Evolutionary conservation across 1,140 invertebrate species (phyloP).

Genomic region (Paraescarpia echinospica): DNA sequence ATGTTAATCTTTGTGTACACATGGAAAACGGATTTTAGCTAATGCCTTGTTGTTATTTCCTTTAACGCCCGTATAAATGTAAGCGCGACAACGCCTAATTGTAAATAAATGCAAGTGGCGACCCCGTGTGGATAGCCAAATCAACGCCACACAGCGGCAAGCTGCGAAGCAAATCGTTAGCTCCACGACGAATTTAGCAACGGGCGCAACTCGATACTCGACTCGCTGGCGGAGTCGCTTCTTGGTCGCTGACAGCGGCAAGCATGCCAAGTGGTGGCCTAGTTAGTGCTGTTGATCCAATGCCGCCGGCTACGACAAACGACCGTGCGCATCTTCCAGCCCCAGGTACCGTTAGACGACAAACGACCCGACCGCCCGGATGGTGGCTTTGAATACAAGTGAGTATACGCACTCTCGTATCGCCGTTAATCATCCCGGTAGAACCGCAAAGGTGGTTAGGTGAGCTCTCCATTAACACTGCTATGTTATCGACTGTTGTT

Average conservation of each 20-base stretch:
- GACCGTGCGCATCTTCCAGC: background rate
- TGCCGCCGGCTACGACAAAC: background rate
- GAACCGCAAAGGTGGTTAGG: background rate
- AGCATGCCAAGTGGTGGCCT: background rate
- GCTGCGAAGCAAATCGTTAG: background rate
- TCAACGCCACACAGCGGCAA: background rate
- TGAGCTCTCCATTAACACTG: too few relatives aligned
- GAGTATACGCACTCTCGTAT: background rate
- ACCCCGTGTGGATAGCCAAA: background rate
- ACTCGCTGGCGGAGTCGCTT: background rate
- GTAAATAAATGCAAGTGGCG: background rate
- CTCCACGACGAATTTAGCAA: background rate
- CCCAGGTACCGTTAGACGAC: background rate
- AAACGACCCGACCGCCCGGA: background rate
- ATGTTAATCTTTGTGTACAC: too few relatives aligned
- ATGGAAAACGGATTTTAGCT: too few relatives aligned
- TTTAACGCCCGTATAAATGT: too few relatives aligned
- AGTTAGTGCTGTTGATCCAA: background rate
- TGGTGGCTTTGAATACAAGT: background rate
- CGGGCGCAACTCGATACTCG: background rate
- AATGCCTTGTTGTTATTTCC: too few relatives aligned
- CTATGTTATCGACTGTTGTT: background rate
- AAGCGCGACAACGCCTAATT: too few relatives aligned
- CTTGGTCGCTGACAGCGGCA: background rate
- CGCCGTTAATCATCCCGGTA: background rate